Conservation (phyloP, 2,888 invertebrate genomes). For the Cephus runcator region DNA sequence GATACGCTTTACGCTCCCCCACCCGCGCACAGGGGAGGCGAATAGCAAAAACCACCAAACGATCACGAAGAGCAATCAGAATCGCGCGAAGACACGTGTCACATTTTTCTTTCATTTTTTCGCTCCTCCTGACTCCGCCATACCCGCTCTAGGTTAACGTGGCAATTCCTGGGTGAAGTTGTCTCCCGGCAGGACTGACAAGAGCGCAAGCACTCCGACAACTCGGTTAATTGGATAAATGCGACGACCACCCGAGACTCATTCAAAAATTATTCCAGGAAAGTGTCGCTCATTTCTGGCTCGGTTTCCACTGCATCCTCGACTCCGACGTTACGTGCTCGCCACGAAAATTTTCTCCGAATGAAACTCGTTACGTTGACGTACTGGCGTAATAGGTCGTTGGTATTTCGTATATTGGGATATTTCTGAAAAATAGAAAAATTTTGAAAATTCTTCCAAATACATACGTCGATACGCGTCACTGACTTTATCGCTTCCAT, state of each 20-base stretch:
- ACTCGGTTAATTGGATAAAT: not conserved
- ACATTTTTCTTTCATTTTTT: conserved; percentile 4
- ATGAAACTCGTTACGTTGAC: not conserved
- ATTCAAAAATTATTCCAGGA: not conserved
- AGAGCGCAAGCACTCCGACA: not conserved
- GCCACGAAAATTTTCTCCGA: not conserved
- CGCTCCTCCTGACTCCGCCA: not conserved
- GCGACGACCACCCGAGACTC: not conserved
- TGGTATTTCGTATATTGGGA: not conserved
- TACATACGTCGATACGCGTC: not conserved
- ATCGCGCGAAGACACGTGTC: conserved; percentile 6
- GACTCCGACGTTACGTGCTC: not conserved
- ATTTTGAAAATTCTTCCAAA: not conserved
- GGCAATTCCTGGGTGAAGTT: not conserved
- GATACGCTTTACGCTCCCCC: conserved; percentile 45
- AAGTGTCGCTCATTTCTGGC: not conserved
- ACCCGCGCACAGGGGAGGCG: conserved; percentile 20
- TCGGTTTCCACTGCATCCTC: not conserved
- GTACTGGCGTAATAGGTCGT: not conserved
- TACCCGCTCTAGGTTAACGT: not conserved
- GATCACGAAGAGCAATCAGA: not conserved
- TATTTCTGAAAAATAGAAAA: not conserved
- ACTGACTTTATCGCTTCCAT: not conserved
- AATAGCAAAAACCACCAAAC: not conserved
- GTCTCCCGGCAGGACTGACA: not conserved